A percentile compares a stretch with the other conserved stretches of the same genome.
Conservation (phyloP, 23 tunicate genomes). For the Halocynthia aurantium region DNA sequence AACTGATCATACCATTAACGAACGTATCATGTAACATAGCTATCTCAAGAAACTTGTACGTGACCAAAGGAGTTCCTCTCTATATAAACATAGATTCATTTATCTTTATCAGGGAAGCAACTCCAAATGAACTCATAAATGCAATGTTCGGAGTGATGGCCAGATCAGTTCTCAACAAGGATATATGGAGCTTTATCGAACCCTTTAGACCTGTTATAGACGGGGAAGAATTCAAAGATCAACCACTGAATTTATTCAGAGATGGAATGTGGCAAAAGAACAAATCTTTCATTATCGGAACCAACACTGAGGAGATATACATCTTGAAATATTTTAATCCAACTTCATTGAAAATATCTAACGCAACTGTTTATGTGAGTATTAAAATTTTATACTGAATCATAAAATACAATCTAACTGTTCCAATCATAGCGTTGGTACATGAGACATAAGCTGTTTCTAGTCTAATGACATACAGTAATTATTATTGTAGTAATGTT, state of each 20-base stretch:
- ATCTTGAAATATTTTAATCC: conserved; percentile 1
- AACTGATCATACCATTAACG: too few relatives aligned
- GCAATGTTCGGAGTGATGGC: conserved; percentile 16
- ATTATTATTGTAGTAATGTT: too few relatives aligned
- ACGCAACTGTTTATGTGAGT: neutral
- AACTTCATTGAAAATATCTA: neutral
- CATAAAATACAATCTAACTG: too few relatives aligned
- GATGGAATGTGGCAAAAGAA: conserved; percentile 17
- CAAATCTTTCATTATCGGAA: conserved; percentile 12
- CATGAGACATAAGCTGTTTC: too few relatives aligned
- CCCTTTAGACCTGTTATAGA: conserved; percentile 76
- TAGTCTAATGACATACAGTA: too few relatives aligned
- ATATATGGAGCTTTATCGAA: conserved; percentile 53
- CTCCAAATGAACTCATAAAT: neutral
- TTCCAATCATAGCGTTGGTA: too few relatives aligned
- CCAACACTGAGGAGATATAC: neutral
- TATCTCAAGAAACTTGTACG: too few relatives aligned
- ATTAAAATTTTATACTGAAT: too few relatives aligned
- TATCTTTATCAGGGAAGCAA: conserved; percentile 1
- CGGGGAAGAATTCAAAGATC: conserved; percentile 72
- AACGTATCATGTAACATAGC: too few relatives aligned
- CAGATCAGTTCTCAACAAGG: conserved; percentile 9
- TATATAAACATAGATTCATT: too few relatives aligned
- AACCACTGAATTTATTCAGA: conserved; percentile 47
- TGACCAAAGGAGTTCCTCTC: too few relatives aligned